Percentiles rank a stretch among this genome's conserved stretches.
phyloP scores from a whole-genome alignment of 2,797 vertebrate genomes.

The Erpetoichthys calabaricus region DNA sequence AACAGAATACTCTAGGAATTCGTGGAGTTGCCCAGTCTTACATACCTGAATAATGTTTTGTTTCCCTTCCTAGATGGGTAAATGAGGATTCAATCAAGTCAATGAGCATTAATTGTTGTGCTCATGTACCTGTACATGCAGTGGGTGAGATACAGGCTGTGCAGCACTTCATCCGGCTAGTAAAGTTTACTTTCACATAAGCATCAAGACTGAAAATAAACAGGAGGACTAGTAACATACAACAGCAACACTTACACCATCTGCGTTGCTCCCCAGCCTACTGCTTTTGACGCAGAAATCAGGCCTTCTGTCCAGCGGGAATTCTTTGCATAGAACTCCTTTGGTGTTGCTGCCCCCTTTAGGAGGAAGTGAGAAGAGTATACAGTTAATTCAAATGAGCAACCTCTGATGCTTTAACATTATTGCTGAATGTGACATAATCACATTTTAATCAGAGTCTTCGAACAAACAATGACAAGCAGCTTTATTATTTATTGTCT shows the following conservation, averaged over 20 bases:
- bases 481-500: too few relatives aligned
- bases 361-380: conserved; percentile 6
- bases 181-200: too few relatives aligned
- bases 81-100: too few relatives aligned
- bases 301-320: conserved; percentile 95
- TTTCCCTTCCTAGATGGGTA: too few relatives aligned
- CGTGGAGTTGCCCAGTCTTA: too few relatives aligned
- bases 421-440: too few relatives aligned
- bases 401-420: not conserved
- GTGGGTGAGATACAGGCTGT: not conserved
- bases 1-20: too few relatives aligned
- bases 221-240: not conserved
- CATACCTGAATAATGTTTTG: too few relatives aligned
- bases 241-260: conserved; percentile 71
- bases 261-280: conserved; percentile 94
- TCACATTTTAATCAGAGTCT: too few relatives aligned
- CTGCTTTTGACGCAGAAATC: conserved; percentile 93
- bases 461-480: too few relatives aligned
- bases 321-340: conserved; percentile 93
- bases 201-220: too few relatives aligned
- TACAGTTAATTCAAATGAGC: not conserved
- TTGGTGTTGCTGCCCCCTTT: conserved; percentile 81
- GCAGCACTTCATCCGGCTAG: not conserved
- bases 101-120: too few relatives aligned
- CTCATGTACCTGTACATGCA: not conserved